Conservation (phyloP, 2,888 invertebrate species). For the Idaea biselata region DNA sequence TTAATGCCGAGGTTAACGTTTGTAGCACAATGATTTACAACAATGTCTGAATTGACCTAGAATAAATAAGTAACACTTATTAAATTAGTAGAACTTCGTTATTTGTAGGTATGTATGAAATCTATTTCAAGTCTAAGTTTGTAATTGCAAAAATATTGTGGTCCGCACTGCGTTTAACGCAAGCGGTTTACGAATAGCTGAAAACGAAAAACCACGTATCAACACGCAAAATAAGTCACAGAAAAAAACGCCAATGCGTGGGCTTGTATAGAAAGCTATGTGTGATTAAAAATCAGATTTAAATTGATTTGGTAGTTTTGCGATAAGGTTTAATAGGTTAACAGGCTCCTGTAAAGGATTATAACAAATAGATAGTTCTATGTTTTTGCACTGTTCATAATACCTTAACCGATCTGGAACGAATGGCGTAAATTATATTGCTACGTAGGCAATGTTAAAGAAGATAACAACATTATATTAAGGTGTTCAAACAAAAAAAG, state of each 20-base stretch:
- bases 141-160: neutral
- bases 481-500: too few relatives aligned
- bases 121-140: neutral
- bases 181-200: too few relatives aligned
- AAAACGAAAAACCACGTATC: too few relatives aligned
- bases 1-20: constrained; percentile 67
- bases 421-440: neutral
- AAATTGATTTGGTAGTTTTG: neutral
- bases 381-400: too few relatives aligned
- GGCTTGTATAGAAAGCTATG: too few relatives aligned
- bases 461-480: neutral
- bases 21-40: constrained; percentile 72
- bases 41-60: constrained; percentile 67
- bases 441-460: neutral
- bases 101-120: neutral
- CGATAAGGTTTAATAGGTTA: too few relatives aligned
- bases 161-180: too few relatives aligned
- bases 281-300: neutral
- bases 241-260: too few relatives aligned
- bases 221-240: too few relatives aligned
- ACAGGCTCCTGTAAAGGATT: too few relatives aligned
- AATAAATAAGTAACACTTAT: constrained; percentile 26
- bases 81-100: neutral
- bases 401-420: too few relatives aligned
- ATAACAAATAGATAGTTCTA: too few relatives aligned